Base-by-base conservation (phyloP, 2,888 invertebrate genomes). In the Hemaris fuciformis region DNA sequence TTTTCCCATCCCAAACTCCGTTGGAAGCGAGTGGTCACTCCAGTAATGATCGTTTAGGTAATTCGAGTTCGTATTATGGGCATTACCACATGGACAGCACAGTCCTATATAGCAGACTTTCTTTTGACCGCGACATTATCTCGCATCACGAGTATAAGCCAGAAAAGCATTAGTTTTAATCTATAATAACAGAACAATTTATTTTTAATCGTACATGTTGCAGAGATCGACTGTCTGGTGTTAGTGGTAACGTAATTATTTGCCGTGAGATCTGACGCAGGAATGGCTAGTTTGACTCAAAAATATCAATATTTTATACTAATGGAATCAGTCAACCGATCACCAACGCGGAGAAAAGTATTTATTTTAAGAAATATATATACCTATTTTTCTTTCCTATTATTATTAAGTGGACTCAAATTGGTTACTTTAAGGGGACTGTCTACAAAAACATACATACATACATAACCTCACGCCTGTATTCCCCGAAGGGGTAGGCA, bases 41-140 rank as follows among this genome's bases (percentile, higher is more conserved):
- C 63, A 65, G 69, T 72, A 70, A 72, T 70, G 61, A 62, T 66
- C 64, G 62, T 43, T 64, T 62, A 68, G 65, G 56, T 22, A 57
- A n/a, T n/a, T n/a, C n/a, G n/a, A 38, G 18, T 25, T 22, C 45
- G 45, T 13, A 23, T 8, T 18, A 8, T 20, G 20, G 45, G n/a
- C 38, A n/a, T 53, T 53, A 31, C 53, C 53, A 53, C 27, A 53
- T 53, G 27, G 22, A 45, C 3, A 8, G 18, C 27, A 15, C 22
- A 22, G 22, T 20, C 43, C 20, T 13, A 13, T 5, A 13, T 22
- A 23, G 6, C 31, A 20, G 53, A 53, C 31, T 53, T 20, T 27
- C 48, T 31, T 22, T 18, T 10, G 10, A 53, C 53, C 53, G 18
- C 53, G 15, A 53, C 20, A 53, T 53, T 53, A 53, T 10, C 27